These are phyloP conservation scores for Pachycephala philippinensis DNA, from an alignment of 2,113 vertebrate genomes.

Conservation along the genomic window DNA sequence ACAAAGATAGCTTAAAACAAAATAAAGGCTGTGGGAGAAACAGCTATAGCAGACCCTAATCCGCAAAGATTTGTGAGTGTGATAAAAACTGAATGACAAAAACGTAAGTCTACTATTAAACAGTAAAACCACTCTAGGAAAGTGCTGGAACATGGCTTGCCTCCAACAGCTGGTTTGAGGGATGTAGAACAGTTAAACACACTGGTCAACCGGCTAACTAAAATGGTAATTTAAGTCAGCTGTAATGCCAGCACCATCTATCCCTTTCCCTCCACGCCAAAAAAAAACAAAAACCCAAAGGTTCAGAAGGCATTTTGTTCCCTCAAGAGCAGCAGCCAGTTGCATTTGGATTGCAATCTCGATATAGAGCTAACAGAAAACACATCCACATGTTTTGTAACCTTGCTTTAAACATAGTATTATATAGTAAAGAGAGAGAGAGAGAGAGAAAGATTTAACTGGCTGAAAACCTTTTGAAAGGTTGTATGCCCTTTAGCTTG, in stretches of 20 bases:
- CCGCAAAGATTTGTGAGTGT: not conserved
- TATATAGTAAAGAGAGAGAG: not conserved
- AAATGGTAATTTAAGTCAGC: not conserved
- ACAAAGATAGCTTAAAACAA: not conserved
- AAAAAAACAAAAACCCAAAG: not conserved
- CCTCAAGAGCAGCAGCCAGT: not conserved
- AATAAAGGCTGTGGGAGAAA: not conserved
- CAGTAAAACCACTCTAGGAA: not conserved
- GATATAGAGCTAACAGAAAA: not conserved
- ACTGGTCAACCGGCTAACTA: not conserved
- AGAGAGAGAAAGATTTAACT: not conserved
- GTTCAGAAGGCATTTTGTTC: not conserved
- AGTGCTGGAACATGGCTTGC: not conserved
- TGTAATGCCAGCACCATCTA: not conserved
- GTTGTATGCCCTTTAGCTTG: conserved; percentile 34
- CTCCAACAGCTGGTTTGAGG: not conserved
- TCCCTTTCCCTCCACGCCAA: not conserved
- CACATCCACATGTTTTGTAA: not conserved
- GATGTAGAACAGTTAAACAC: not conserved
- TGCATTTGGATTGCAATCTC: not conserved
- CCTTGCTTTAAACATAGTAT: not conserved
- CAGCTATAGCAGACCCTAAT: not conserved
- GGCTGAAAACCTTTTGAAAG: conserved; percentile 26
- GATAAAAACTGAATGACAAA: not conserved
- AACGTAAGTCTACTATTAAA: not conserved